Evolutionary conservation across 2,888 invertebrate genomes (phyloP).

Genomic region (Xylota segnis): DNA sequence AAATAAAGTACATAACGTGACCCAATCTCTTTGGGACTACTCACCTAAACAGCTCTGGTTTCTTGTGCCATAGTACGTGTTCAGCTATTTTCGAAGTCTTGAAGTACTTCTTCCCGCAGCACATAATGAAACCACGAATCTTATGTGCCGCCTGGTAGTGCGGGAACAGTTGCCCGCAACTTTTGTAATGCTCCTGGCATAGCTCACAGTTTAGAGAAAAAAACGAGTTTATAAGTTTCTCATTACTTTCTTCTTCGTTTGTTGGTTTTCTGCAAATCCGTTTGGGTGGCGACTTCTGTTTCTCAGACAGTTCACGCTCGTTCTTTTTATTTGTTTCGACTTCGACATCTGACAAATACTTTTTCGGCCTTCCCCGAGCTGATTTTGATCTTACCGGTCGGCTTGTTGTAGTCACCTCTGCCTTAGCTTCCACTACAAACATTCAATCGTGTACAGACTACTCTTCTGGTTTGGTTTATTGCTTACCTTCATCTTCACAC

Average conservation of each 20-base stretch:
- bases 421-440: not conserved
- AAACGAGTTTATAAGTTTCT: slow-evolving; percentile 52
- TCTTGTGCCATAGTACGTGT: slow-evolving; percentile 77
- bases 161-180: slow-evolving; percentile 67
- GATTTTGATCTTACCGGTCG: not conserved
- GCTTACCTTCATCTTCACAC: slow-evolving; percentile 20
- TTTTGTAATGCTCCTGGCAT: slow-evolving; percentile 56
- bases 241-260: slow-evolving; percentile 23
- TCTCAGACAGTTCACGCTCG: not conserved
- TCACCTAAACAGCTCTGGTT: slow-evolving; percentile 78
- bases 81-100: slow-evolving; percentile 72
- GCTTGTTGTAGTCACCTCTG: not conserved
- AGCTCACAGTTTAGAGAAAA: slow-evolving; percentile 69
- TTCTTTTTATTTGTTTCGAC: not conserved
- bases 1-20: not conserved
- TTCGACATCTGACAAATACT: not conserved
- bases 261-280: slow-evolving; percentile 8
- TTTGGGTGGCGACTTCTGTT: not conserved
- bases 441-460: not conserved
- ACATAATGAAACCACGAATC: slow-evolving; percentile 77
- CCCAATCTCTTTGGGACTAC: not conserved
- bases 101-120: slow-evolving; percentile 77
- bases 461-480: not conserved
- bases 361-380: slow-evolving; percentile 3
- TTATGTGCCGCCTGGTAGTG: slow-evolving; percentile 74